Conservation (phyloP, 2,888 invertebrate genomes). For the Drosophila falleni region DNA sequence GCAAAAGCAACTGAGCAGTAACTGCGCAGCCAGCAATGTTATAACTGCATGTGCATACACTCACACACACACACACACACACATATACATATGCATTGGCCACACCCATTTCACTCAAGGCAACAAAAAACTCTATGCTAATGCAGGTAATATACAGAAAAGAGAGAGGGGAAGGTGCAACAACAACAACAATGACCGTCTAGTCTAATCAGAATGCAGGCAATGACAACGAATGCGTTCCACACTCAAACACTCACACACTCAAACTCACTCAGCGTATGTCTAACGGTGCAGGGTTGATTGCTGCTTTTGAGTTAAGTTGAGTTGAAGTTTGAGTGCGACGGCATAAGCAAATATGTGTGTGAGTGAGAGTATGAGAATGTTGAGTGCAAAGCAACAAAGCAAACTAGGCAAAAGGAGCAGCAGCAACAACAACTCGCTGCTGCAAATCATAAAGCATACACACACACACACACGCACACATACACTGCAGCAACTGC, state of each 20-base stretch:
- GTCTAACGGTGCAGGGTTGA: slow-evolving; percentile 71
- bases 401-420: slow-evolving; percentile 59
- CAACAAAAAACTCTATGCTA: slow-evolving; percentile 68
- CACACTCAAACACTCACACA: slow-evolving; percentile 50
- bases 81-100: slow-evolving; percentile 53
- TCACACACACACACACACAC: not conserved
- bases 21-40: slow-evolving; percentile 64
- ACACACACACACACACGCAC: slow-evolving; percentile 49
- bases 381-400: slow-evolving; percentile 62
- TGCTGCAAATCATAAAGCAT: slow-evolving; percentile 78
- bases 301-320: slow-evolving; percentile 25
- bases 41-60: slow-evolving; percentile 41
- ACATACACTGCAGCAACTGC: slow-evolving; percentile 44
- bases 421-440: slow-evolving; percentile 11
- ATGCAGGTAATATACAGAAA: slow-evolving; percentile 52
- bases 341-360: slow-evolving; percentile 22
- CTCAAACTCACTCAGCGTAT: slow-evolving; percentile 4
- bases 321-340: slow-evolving; percentile 54
- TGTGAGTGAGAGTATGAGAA: slow-evolving; percentile 42
- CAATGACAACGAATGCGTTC: slow-evolving; percentile 69
- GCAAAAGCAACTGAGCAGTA: slow-evolving; percentile 48
- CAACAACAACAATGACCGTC: slow-evolving; percentile 47
- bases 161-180: slow-evolving; percentile 46
- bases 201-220: slow-evolving; percentile 77
- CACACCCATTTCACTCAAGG: slow-evolving; percentile 79